Evolutionary conservation across 2,113 vertebrate species (phyloP).

Genomic region (Mixornis gularis): DNA sequence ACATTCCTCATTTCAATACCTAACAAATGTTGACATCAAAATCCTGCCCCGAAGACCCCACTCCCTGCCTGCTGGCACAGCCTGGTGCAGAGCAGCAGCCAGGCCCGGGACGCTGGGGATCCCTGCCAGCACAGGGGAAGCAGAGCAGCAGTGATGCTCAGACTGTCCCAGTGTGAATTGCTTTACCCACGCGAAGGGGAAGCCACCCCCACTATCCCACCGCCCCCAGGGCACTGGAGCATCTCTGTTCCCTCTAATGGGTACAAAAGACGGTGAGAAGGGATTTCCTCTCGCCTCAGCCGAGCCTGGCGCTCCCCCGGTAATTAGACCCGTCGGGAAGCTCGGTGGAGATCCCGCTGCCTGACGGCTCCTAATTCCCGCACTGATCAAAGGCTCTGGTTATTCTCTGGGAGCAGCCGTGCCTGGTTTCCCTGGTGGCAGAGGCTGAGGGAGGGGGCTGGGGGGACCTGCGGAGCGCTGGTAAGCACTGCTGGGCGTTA

Average conservation of each 20-base stretch:
- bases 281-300: neutral
- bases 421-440: neutral
- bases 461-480: accelerated
- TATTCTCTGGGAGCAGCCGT: neutral
- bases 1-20: constrained; percentile 10
- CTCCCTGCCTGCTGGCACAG: neutral
- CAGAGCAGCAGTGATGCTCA: accelerated
- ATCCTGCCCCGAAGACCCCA: neutral
- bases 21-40: constrained; percentile 44
- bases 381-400: neutral
- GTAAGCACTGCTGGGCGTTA: accelerated
- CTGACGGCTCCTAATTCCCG: neutral
- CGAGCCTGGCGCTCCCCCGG: neutral
- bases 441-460: neutral
- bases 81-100: accelerated
- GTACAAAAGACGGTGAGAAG: neutral
- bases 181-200: neutral
- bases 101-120: accelerated
- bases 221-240: neutral
- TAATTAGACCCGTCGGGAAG: neutral
- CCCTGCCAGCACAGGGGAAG: accelerated
- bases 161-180: neutral
- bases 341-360: neutral
- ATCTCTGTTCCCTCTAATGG: neutral
- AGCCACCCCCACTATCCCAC: neutral